These are phyloP conservation scores for Notothenia rossii DNA, from an alignment of 2,113 vertebrate genomes.

Conservation along the genomic window DNA sequence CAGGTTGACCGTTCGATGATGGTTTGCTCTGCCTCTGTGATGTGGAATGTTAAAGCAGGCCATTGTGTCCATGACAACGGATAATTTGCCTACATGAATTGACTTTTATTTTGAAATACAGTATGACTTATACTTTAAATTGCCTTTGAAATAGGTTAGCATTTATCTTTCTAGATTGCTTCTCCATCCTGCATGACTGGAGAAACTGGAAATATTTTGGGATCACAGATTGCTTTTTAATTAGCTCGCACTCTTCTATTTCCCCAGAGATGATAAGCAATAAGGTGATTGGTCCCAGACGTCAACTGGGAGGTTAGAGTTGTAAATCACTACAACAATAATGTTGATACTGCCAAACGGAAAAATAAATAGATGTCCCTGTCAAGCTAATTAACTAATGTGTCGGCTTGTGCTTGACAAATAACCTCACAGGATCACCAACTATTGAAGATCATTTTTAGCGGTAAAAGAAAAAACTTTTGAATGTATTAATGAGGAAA, in stretches of 20 bases:
- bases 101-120: constrained; percentile 1
- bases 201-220: constrained; percentile 67
- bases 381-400: constrained; percentile 25
- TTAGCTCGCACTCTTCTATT: constrained; percentile 65
- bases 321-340: constrained; percentile 62
- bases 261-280: constrained; percentile 73
- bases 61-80: constrained; percentile 20
- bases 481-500: neutral
- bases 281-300: constrained; percentile 47
- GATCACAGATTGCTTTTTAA: constrained; percentile 79
- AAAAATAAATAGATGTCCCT: constrained; percentile 23
- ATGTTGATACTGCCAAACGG: constrained; percentile 33
- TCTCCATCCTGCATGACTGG: constrained; percentile 42
- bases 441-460: neutral
- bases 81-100: constrained; percentile 31
- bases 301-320: constrained; percentile 61
- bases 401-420: constrained; percentile 23
- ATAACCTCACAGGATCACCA: constrained; percentile 1
- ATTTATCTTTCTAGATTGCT: constrained; percentile 51
- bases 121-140: constrained; percentile 17
- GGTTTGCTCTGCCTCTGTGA: constrained; percentile 51
- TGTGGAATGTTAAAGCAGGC: constrained; percentile 42
- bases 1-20: constrained; percentile 5
- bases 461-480: neutral
- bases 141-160: constrained; percentile 49